Evolutionary conservation across 1,140 invertebrate species (phyloP).

Genomic region (Brachionus plicatilis): DNA sequence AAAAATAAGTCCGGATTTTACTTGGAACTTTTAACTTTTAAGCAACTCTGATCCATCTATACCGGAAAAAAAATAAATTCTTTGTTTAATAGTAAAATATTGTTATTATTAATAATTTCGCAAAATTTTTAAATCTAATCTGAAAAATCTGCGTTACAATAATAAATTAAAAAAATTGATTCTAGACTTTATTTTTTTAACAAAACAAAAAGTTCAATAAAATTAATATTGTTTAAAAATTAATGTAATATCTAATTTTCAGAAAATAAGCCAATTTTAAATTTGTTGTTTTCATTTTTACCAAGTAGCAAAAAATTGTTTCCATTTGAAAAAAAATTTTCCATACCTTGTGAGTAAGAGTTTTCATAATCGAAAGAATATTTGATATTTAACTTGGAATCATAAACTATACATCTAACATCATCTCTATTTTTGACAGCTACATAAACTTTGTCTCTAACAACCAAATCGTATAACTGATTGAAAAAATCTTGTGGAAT

Average conservation of each 20-base stretch:
- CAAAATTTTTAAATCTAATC: too few species aligned
- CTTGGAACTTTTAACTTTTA: too few species aligned
- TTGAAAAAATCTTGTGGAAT: not conserved
- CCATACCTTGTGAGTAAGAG: not conserved
- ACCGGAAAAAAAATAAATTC: too few species aligned
- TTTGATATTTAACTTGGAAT: conserved; percentile 20
- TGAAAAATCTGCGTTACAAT: too few species aligned
- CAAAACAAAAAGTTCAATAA: too few species aligned
- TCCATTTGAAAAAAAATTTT: not conserved
- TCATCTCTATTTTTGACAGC: conserved; percentile 14
- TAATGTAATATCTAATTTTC: not conserved
- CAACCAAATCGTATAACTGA: not conserved
- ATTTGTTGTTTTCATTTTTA: not conserved
- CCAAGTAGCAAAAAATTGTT: conserved; percentile 6
- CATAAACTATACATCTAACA: not conserved
- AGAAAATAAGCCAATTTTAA: conserved; percentile 9
- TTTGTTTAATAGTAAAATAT: too few species aligned
- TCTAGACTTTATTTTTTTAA: too few species aligned
- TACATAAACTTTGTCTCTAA: not conserved
- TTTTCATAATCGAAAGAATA: conserved; percentile 32
- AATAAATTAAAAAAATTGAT: too few species aligned
- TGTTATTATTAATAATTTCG: too few species aligned
- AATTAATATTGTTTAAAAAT: not conserved
- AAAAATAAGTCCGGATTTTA: too few species aligned
- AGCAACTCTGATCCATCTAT: too few species aligned